phyloP scores from a whole-genome alignment of 2,797 vertebrate genomes.

The Halcyon badia region DNA sequence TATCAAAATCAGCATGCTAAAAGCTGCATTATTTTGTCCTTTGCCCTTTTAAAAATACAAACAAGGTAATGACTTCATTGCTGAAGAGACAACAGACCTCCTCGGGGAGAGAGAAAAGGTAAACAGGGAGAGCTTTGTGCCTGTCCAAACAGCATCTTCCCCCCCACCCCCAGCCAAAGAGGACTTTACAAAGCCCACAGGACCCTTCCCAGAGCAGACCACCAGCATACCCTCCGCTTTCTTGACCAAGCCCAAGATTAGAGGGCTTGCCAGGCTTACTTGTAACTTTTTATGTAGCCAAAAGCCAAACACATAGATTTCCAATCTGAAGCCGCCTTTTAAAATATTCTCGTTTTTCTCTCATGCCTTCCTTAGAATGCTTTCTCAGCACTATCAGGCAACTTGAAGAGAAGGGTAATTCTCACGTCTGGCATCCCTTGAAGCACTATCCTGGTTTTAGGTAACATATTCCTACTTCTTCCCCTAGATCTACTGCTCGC shows the following conservation, averaged over 20 bases:
- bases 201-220: neutral
- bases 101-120: accelerated
- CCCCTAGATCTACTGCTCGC: neutral
- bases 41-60: neutral
- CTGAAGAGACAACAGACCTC: neutral
- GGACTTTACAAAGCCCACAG: neutral
- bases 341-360: neutral
- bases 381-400: neutral
- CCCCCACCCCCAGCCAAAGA: accelerated
- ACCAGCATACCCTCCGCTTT: neutral
- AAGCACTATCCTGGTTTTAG: neutral
- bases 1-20: neutral
- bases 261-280: neutral
- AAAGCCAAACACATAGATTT: neutral
- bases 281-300: neutral
- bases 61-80: neutral
- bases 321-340: neutral
- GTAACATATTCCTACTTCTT: neutral
- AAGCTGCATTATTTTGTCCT: neutral
- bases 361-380: neutral
- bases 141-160: neutral
- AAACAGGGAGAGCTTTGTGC: neutral
- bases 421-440: accelerated
- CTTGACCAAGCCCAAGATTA: neutral
- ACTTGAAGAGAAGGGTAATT: neutral